Evolutionary conservation across 1,140 invertebrate genomes (phyloP).

Genomic region (Macrotrachela quadricornifera): DNA sequence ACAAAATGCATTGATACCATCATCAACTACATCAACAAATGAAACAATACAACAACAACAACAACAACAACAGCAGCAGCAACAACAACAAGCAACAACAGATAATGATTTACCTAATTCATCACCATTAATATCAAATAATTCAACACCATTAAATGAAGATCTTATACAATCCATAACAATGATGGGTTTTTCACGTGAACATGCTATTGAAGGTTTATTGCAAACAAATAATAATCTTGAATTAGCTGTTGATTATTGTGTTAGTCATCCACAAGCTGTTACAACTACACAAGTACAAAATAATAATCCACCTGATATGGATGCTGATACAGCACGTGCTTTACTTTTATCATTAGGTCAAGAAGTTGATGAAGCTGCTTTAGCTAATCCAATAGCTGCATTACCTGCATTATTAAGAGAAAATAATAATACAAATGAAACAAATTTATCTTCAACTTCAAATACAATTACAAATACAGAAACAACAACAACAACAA

Average conservation of each 20-base stretch:
- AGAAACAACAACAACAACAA: background rate
- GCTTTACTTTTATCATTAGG: no score
- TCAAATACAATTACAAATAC: no score
- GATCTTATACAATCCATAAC: conserved; percentile 39
- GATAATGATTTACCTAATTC: background rate
- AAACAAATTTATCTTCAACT: no score
- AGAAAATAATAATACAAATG: no score
- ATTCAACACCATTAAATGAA: background rate
- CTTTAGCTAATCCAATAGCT: no score
- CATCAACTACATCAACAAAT: background rate
- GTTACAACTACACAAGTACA: background rate
- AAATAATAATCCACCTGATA: background rate
- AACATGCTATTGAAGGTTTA: conserved; percentile 50
- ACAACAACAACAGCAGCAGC: background rate
- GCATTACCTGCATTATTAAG: no score
- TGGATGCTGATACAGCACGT: background rate
- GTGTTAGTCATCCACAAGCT: background rate
- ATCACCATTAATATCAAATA: background rate
- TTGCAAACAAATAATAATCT: conserved; percentile 39
- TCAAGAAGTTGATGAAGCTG: no score
- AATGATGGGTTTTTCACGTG: conserved; percentile 62
- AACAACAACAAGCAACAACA: background rate
- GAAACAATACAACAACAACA: background rate
- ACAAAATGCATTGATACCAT: background rate
- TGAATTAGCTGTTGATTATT: conserved; percentile 61